These are phyloP conservation scores for Troglohyphantes excavatus DNA, from an alignment of 2,888 invertebrate species.

Conservation along the genomic window DNA sequence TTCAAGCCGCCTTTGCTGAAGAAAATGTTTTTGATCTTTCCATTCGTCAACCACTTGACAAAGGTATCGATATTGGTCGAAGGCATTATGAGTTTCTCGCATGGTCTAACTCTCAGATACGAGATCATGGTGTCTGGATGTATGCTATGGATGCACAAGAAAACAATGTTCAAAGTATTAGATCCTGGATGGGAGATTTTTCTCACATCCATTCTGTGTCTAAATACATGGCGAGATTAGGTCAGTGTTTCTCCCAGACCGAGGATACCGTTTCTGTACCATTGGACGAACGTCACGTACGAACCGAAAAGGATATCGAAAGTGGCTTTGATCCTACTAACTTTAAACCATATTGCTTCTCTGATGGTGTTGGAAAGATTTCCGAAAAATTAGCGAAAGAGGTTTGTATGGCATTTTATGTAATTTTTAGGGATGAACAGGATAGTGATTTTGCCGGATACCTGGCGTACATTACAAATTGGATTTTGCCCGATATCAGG, in stretches of 20 bases:
- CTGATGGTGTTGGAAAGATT: slow-evolving; percentile 80
- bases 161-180: slow-evolving; percentile 66
- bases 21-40: slow-evolving; percentile 43
- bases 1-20: slow-evolving; percentile 35
- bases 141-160: slow-evolving; percentile 73
- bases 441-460: too few species aligned
- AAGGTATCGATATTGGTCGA: slow-evolving; percentile 70
- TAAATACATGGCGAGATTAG: slow-evolving; percentile 80
- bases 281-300: slow-evolving; percentile 24
- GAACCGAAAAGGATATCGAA: slow-evolving; percentile 62
- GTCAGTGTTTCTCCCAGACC: slow-evolving; percentile 80
- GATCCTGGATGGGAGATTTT: slow-evolving; percentile 80
- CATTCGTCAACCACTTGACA: slow-evolving; percentile 41
- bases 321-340: slow-evolving; percentile 42
- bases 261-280: slow-evolving; percentile 74
- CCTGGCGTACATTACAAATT: too few species aligned
- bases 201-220: slow-evolving; percentile 79
- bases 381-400: slow-evolving; percentile 66
- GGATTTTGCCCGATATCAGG: too few species aligned
- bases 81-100: slow-evolving; percentile 80
- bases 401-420: slow-evolving; percentile 60
- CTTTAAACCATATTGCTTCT: slow-evolving; percentile 72
- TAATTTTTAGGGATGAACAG: too few species aligned
- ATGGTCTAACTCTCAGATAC: slow-evolving; percentile 80
- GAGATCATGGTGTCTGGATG: slow-evolving; percentile 80